phyloP scores from a whole-genome alignment of 1,140 invertebrate genomes.

The Drosophila novamexicana region DNA sequence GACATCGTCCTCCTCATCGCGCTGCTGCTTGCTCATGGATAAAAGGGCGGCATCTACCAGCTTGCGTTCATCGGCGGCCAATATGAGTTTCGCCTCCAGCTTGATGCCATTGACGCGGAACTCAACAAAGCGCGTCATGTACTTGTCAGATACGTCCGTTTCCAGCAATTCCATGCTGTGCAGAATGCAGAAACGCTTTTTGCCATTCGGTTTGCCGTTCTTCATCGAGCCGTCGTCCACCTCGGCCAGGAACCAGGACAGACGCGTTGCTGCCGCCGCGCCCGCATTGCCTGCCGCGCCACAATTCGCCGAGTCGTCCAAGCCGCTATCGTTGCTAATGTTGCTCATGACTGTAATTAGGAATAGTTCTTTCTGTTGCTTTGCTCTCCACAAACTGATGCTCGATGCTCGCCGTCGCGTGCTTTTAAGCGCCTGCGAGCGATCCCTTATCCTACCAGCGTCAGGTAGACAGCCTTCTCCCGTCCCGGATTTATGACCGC shows the following conservation, averaged over 20 bases:
- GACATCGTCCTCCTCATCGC: slow-evolving; percentile 28
- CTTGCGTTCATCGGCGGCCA: slow-evolving; percentile 69
- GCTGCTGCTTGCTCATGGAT: slow-evolving; percentile 49
- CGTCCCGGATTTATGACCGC: background rate
- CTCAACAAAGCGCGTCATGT: slow-evolving; percentile 65
- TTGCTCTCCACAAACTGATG: slow-evolving; percentile 43
- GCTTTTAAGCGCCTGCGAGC: slow-evolving; percentile 41
- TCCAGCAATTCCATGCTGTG: slow-evolving; percentile 75
- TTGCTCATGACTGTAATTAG: slow-evolving; percentile 47
- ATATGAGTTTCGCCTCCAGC: slow-evolving; percentile 65
- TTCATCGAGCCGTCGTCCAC: slow-evolving; percentile 62
- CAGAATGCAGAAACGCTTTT: slow-evolving; percentile 48
- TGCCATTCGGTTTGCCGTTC: slow-evolving; percentile 45
- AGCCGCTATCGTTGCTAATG: slow-evolving; percentile 59
- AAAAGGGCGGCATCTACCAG: slow-evolving; percentile 62
- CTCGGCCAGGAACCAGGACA: slow-evolving; percentile 78
- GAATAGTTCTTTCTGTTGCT: slow-evolving; percentile 9
- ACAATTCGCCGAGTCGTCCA: slow-evolving; percentile 56
- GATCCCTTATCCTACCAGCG: background rate
- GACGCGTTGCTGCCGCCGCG: slow-evolving; percentile 46
- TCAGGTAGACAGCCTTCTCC: slow-evolving; percentile 23
- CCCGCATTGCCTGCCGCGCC: slow-evolving; percentile 19
- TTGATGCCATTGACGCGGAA: slow-evolving; percentile 60
- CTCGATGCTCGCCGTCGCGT: background rate
- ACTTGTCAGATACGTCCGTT: slow-evolving; percentile 62